Evolutionary conservation across 2,113 vertebrate species (phyloP).

Genomic region (Excalfactoria chinensis): DNA sequence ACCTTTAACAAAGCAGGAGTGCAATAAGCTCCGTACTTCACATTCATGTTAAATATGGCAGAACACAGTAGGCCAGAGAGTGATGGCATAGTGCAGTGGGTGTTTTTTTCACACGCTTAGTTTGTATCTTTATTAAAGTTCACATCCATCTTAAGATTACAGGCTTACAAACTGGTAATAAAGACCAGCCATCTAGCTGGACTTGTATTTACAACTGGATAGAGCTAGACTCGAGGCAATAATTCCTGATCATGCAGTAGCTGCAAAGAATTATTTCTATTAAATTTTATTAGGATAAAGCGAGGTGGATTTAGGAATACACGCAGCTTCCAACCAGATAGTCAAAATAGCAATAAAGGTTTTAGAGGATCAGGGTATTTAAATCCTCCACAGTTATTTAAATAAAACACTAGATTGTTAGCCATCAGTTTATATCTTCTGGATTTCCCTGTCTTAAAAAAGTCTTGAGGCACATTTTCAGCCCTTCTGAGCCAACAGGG

Average conservation of each 20-base stretch:
- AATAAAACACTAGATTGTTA: background rate
- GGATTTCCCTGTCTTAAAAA: background rate
- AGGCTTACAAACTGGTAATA: background rate
- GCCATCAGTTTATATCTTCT: background rate
- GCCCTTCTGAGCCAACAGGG: background rate
- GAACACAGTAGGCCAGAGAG: background rate
- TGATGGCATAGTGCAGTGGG: background rate
- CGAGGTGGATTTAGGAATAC: background rate
- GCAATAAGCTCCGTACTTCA: background rate
- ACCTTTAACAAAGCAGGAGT: background rate
- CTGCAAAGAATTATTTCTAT: background rate
- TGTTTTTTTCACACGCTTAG: background rate
- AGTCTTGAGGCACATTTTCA: background rate
- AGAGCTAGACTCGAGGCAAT: background rate
- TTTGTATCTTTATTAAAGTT: constrained; percentile 20
- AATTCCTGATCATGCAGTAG: background rate
- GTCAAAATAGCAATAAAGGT: background rate
- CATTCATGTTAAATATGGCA: background rate
- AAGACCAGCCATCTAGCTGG: background rate
- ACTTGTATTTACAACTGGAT: background rate
- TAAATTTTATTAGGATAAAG: background rate
- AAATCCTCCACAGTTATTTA: background rate
- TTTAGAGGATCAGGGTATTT: background rate
- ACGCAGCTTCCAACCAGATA: background rate
- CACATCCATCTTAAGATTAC: background rate